phyloP scores from a whole-genome alignment of 1,140 invertebrate species.

The Heliconius nattereri region DNA sequence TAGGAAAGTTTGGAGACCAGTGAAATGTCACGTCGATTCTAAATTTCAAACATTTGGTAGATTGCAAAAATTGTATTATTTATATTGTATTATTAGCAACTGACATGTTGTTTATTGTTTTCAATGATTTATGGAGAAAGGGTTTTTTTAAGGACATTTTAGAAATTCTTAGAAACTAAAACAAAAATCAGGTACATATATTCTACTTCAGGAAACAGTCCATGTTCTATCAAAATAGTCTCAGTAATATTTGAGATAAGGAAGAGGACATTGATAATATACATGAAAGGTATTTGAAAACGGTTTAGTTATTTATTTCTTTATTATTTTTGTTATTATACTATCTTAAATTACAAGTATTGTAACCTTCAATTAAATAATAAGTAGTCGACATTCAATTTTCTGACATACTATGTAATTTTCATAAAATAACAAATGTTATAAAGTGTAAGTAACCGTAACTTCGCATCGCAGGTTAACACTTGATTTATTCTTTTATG shows the following conservation, averaged over 20 bases:
- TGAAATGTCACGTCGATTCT: conserved; percentile 22
- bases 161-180: no score
- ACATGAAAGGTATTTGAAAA: no score
- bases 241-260: no score
- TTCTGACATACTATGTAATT: background rate
- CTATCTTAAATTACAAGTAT: no score
- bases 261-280: no score
- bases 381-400: background rate
- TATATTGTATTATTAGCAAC: background rate
- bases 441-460: conserved; percentile 1
- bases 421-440: background rate
- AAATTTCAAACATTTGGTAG: conserved; percentile 12
- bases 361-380: background rate
- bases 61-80: background rate
- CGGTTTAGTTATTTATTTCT: no score
- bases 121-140: background rate
- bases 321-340: no score
- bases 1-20: conserved; percentile 29
- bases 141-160: no score
- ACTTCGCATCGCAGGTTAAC: background rate
- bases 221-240: no score
- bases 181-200: no score
- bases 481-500: conserved; percentile 9
- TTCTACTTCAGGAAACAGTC: no score
- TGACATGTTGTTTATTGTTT: conserved; percentile 16